Conservation (phyloP, 2,888 invertebrate genomes). For the Hydroisotoma schaefferi region DNA sequence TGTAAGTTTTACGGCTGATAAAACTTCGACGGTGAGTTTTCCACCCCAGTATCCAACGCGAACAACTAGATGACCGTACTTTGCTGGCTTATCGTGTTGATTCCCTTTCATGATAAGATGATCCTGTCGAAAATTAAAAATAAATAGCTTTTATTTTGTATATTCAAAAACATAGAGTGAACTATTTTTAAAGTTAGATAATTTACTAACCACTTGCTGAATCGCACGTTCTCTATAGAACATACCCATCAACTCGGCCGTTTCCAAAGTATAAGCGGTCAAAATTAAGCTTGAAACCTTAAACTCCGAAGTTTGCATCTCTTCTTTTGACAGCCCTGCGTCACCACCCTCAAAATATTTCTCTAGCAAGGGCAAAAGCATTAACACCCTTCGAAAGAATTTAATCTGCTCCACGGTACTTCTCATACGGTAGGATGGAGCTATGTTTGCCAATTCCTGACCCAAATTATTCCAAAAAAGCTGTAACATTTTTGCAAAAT, state of each 20-base stretch:
- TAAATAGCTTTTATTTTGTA: neutral
- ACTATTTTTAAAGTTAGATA: neutral
- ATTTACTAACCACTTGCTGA: slow-evolving; percentile 30
- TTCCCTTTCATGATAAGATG: too few relatives aligned
- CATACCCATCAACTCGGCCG: slow-evolving; percentile 30
- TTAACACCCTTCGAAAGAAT: slow-evolving; percentile 27
- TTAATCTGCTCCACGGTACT: slow-evolving; percentile 19
- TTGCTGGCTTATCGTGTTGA: slow-evolving; percentile 1
- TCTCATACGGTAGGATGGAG: slow-evolving; percentile 3
- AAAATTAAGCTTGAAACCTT: too few relatives aligned
- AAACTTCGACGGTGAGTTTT: slow-evolving; percentile 34
- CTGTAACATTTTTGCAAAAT: slow-evolving; percentile 38
- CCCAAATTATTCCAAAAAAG: slow-evolving; percentile 42
- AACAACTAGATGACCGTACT: slow-evolving; percentile 33
- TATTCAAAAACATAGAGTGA: too few relatives aligned
- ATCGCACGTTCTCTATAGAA: slow-evolving; percentile 29
- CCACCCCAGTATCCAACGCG: slow-evolving; percentile 34
- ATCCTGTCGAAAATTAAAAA: neutral
- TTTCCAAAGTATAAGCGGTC: slow-evolving; percentile 32
- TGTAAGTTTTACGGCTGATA: slow-evolving; percentile 29
- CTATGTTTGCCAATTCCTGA: slow-evolving; percentile 20
- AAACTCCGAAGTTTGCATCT: slow-evolving; percentile 33
- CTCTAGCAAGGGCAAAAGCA: slow-evolving; percentile 22
- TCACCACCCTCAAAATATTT: slow-evolving; percentile 39
- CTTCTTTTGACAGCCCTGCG: slow-evolving; percentile 30